A percentile compares a stretch with the other conserved stretches of the same genome.
Conservation (phyloP, 2,113 vertebrate species). For the Pedetes capensis region DNA sequence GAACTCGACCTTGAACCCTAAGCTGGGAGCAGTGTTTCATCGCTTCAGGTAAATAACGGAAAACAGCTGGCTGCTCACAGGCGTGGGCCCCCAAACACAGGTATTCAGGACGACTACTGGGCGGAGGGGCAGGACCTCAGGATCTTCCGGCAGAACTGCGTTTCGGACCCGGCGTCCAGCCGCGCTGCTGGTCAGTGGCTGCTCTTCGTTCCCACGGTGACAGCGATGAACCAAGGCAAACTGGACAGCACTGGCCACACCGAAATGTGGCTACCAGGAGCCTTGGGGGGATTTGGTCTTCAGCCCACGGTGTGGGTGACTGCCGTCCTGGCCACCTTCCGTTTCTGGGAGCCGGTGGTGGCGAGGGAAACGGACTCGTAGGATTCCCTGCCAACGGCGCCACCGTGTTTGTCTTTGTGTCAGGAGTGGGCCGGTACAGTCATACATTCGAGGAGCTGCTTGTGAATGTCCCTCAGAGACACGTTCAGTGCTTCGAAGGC, state of each 20-base stretch:
- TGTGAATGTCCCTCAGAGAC: background rate
- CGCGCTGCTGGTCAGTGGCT: background rate
- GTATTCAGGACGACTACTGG: background rate
- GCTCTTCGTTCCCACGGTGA: too few relatives aligned
- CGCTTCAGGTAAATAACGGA: constrained; percentile 1
- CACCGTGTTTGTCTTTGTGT: background rate
- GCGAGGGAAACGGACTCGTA: background rate
- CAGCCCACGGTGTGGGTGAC: background rate
- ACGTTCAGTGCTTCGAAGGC: background rate
- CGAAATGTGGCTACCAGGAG: too few relatives aligned
- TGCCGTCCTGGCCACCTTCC: background rate
- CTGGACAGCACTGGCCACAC: too few relatives aligned
- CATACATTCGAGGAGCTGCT: constrained; percentile 55
- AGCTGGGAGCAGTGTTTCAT: background rate
- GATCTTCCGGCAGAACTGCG: background rate
- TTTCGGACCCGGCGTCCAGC: background rate
- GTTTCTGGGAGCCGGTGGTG: background rate
- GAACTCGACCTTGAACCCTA: background rate
- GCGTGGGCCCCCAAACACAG: background rate
- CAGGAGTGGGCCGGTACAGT: background rate
- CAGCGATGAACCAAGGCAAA: too few relatives aligned
- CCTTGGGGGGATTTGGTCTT: background rate
- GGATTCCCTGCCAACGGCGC: background rate
- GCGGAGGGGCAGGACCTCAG: background rate
- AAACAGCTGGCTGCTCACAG: background rate